Evolutionary conservation across 2,113 vertebrate genomes (phyloP), one percentile per base, ranked within the genome.

Genomic region (Globicephala melas): DNA sequence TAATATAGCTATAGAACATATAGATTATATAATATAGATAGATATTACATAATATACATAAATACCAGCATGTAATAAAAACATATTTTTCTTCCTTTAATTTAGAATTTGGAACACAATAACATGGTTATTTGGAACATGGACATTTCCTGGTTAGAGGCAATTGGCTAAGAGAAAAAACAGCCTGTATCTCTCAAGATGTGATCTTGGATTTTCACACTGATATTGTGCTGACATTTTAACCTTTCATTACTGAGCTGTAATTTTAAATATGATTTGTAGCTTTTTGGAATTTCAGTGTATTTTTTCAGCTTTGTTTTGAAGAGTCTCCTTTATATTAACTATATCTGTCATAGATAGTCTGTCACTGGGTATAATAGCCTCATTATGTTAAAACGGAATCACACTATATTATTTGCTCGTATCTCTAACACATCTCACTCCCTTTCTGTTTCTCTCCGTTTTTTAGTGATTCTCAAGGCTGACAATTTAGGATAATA

Each of bases 301-400:
- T 74, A 79, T 71, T 93, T 97, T 97, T 96, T 89, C 47, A 73
- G 89, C 23, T 80, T 60, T 95, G 31, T 55, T 93, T 89, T 94
- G 79, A 91, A 85, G 63, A 91, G 53, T 81, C 23, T 6, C 36
- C 21, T 25, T 47, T 95, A 77, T 97, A 94, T 97, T 97, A 96
- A 97, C 94, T 95, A 91, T 92, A 92, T 97, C 86, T 96, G 93
- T 91, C 90, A 88, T 58, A 81, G 95, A 96, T 73, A 96, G 33
- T 91, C 89, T 95, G 92, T 95, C 4, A 3, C 87, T 94, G 60
- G 74, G 36, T 95, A 31, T 94, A 97, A 98, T 96, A 95, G 74
- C 55, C 65, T 97, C 79, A 96, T 95, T 96, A 97, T 97, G 96
- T 97, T 91, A 74, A 91, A 94, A 97, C 97, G 94, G 95, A 97